phyloP scores from a whole-genome alignment of 2,888 invertebrate species.

The Myathropa florea region DNA sequence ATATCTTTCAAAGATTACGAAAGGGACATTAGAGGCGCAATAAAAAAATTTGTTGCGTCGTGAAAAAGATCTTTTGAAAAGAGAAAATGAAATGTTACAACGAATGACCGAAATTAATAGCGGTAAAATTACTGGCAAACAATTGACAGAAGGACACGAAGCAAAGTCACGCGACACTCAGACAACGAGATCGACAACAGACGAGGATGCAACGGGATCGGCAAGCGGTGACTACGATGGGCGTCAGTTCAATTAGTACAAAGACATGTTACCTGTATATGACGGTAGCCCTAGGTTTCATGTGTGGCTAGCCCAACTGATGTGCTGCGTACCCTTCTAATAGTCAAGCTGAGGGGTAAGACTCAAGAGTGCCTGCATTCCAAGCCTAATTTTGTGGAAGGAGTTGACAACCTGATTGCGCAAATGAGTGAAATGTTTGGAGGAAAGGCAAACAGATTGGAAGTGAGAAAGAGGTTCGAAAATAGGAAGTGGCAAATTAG shows the following conservation, averaged over 20 bases:
- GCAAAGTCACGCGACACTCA: no score
- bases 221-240: no score
- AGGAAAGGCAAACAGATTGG: not conserved
- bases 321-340: not conserved
- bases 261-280: slow-evolving; percentile 9
- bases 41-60: no score
- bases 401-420: no score
- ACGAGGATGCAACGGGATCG: not conserved
- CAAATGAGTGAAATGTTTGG: no score
- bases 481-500: not conserved
- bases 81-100: no score
- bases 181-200: not conserved
- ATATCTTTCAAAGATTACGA: no score
- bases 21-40: no score
- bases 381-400: slow-evolving; percentile 11
- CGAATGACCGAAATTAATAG: no score
- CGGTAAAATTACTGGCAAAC: no score
- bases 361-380: slow-evolving; percentile 41
- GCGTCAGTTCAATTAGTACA: not conserved
- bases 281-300: not conserved
- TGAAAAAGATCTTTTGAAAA: not conserved
- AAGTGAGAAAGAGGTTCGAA: no score
- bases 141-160: no score
- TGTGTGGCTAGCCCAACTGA: slow-evolving; percentile 8
- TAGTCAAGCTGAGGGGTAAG: not conserved